phyloP scores from a whole-genome alignment of 2,797 vertebrate genomes.

The Thaleichthys pacificus region DNA sequence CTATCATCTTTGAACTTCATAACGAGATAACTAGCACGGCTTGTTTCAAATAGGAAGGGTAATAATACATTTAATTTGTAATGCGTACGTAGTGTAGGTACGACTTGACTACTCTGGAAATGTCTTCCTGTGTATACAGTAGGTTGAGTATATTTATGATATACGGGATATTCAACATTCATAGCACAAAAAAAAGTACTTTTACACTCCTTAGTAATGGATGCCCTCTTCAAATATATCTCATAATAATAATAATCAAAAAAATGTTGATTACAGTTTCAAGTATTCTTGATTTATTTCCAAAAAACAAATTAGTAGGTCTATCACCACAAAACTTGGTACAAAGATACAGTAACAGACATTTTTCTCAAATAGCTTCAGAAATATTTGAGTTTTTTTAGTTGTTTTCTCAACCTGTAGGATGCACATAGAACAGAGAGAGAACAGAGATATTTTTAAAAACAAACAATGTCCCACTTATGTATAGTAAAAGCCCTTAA shows the following conservation, averaged over 20 bases:
- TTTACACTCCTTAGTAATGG: background rate
- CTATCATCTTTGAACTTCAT: background rate
- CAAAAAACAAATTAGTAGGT: slow-evolving; percentile 60
- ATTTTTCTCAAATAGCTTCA: slow-evolving; percentile 30
- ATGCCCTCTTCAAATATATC: background rate
- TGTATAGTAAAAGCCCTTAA: slow-evolving; percentile 60
- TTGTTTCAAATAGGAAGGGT: background rate
- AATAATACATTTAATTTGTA: too few relatives aligned
- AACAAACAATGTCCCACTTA: slow-evolving; percentile 38
- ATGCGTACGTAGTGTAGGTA: too few relatives aligned
- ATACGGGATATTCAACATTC: background rate
- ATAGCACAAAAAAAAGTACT: background rate
- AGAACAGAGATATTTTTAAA: slow-evolving; percentile 27
- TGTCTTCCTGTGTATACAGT: background rate
- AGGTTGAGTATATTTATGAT: background rate
- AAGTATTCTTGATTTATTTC: slow-evolving; percentile 75
- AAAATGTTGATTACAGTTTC: slow-evolving; percentile 45
- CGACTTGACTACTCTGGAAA: background rate
- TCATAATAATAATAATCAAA: slow-evolving; percentile 16
- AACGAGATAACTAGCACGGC: background rate
- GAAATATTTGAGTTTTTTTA: slow-evolving; percentile 23
- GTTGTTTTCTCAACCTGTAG: slow-evolving; percentile 36
- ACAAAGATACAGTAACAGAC: slow-evolving; percentile 63
- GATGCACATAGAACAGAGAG: slow-evolving; percentile 42
- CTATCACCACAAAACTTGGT: slow-evolving; percentile 62